A percentile compares a stretch with the other conserved stretches of the same genome.
Conservation (phyloP, 2,888 invertebrate genomes). For the Biston betularia region DNA sequence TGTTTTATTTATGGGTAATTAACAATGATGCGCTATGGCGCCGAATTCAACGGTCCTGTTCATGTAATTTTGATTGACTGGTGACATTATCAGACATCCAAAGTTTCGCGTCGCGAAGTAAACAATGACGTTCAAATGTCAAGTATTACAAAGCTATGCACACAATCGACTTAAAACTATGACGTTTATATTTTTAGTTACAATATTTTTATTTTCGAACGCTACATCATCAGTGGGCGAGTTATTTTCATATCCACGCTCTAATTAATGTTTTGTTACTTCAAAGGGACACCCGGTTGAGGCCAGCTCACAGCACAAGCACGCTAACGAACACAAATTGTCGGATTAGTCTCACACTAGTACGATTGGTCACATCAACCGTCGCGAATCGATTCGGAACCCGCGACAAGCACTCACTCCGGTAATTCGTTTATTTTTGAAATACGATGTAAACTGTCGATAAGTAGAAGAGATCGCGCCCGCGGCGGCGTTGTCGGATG, state of each 20-base stretch:
- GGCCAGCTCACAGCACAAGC: slow-evolving; percentile 60
- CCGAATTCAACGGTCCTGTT: slow-evolving; percentile 53
- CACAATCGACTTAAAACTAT: slow-evolving; percentile 35
- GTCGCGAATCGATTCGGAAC: slow-evolving; percentile 65
- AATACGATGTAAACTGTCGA: slow-evolving; percentile 52
- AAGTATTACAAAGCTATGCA: slow-evolving; percentile 22
- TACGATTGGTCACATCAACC: slow-evolving; percentile 53
- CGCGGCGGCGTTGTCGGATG: slow-evolving; percentile 71
- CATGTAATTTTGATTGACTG: slow-evolving; percentile 73
- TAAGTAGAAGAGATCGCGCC: slow-evolving; percentile 56
- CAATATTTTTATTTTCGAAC: slow-evolving; percentile 49
- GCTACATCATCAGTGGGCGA: slow-evolving; percentile 54
- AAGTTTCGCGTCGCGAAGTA: slow-evolving; percentile 41
- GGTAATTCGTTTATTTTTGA: slow-evolving; percentile 51
- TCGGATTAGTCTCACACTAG: slow-evolving; percentile 69
- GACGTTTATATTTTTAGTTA: slow-evolving; percentile 43
- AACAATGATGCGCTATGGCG: slow-evolving; percentile 61
- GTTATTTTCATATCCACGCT: slow-evolving; percentile 64
- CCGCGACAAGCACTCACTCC: slow-evolving; percentile 55
- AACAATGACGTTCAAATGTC: slow-evolving; percentile 30
- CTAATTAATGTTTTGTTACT: slow-evolving; percentile 64
- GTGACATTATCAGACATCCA: slow-evolving; percentile 65
- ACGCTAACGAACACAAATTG: slow-evolving; percentile 68
- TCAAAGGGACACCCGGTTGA: slow-evolving; percentile 58
- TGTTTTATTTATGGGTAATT: slow-evolving; percentile 73